Evolutionary conservation across 2,888 invertebrate genomes (phyloP).

Genomic region (Chrysodeixis includens): DNA sequence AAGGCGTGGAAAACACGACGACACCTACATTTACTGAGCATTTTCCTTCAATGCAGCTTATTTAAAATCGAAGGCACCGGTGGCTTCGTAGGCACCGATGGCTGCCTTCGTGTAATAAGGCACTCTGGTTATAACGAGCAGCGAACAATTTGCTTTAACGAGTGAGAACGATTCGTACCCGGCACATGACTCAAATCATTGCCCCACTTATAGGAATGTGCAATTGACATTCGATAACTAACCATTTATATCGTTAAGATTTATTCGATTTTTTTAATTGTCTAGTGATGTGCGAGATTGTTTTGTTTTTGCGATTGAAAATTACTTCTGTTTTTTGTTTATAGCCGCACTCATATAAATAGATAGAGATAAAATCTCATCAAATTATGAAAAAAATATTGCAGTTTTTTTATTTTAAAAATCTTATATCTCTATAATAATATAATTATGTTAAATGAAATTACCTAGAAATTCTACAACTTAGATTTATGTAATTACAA

Average conservation of each 20-base stretch:
- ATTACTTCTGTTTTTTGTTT: not conserved
- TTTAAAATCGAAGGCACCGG: conserved; percentile 40
- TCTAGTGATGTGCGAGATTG: not conserved
- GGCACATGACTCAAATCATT: conserved; percentile 50
- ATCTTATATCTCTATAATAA: no score
- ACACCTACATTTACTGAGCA: conserved; percentile 19
- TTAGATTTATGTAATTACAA: no score
- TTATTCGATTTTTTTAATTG: conserved; percentile 16
- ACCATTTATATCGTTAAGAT: conserved; percentile 23
- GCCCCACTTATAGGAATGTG: conserved; percentile 33
- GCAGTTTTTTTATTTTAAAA: no score
- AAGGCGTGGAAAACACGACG: conserved; percentile 31
- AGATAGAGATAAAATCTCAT: no score
- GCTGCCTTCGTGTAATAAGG: conserved; percentile 45
- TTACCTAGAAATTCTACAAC: no score
- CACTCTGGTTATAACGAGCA: conserved; percentile 50
- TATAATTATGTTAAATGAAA: no score
- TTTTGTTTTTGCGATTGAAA: not conserved
- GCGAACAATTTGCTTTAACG: conserved; percentile 50
- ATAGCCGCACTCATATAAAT: no score
- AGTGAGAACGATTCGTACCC: conserved; percentile 38
- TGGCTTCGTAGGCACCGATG: conserved; percentile 36
- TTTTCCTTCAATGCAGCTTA: conserved; percentile 30
- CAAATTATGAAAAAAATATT: no score
- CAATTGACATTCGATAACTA: conserved; percentile 31